Evolutionary conservation across 2,888 invertebrate genomes (phyloP).

Genomic region (Yponomeuta sedellus): DNA sequence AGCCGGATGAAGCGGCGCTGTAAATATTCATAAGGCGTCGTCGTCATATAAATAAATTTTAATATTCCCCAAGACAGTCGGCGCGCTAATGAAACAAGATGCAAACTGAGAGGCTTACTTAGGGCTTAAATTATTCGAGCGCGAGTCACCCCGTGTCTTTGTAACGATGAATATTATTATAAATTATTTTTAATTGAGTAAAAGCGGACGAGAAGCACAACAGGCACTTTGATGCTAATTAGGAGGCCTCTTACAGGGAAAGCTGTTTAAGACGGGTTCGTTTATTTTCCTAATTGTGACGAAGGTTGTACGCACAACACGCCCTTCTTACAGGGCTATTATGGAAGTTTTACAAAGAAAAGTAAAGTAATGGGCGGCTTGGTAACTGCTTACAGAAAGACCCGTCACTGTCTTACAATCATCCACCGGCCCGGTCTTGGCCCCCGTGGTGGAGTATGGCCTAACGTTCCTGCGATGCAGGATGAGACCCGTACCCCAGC

Average conservation of each 20-base stretch:
- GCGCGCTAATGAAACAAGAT: slow-evolving; percentile 66
- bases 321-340: not conserved
- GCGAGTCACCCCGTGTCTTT: slow-evolving; percentile 47
- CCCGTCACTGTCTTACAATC: too few relatives aligned
- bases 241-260: slow-evolving; percentile 34
- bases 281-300: not conserved
- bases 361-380: too few relatives aligned
- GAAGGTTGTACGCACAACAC: not conserved
- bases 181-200: slow-evolving; percentile 72
- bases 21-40: slow-evolving; percentile 61
- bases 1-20: slow-evolving; percentile 19
- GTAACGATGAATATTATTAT: slow-evolving; percentile 58
- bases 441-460: too few relatives aligned
- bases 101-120: slow-evolving; percentile 50
- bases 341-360: too few relatives aligned
- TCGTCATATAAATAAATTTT: slow-evolving; percentile 44
- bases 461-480: too few relatives aligned
- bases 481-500: too few relatives aligned
- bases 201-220: slow-evolving; percentile 56
- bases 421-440: too few relatives aligned
- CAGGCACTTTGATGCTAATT: slow-evolving; percentile 41
- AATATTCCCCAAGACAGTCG: slow-evolving; percentile 51
- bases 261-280: not conserved
- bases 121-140: slow-evolving; percentile 57
- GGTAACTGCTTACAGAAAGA: too few relatives aligned